A percentile compares a stretch with the other conserved stretches of the same genome.
Evolutionary conservation across 2,797 vertebrate species (phyloP).

Genomic region (Sebastes matsubarae): DNA sequence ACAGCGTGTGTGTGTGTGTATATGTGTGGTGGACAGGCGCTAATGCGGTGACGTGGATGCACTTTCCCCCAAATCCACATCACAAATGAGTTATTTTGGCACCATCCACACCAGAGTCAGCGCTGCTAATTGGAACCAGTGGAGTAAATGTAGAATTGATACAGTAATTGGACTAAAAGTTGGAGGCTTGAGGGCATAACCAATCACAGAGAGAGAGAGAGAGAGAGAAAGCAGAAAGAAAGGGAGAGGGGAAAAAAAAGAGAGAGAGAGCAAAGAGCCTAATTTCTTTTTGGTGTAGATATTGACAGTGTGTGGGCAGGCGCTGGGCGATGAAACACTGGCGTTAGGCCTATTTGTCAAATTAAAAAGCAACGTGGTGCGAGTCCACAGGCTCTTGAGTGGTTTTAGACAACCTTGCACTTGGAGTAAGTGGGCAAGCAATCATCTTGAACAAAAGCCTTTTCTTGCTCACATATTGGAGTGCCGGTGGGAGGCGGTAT

Average conservation of each 20-base stretch:
- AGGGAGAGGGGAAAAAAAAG: background rate
- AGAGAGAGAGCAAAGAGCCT: slow-evolving; percentile 19
- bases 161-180: slow-evolving; percentile 72
- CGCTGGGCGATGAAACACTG: slow-evolving; percentile 58
- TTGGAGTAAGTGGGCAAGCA: slow-evolving; percentile 60
- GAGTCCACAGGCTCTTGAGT: slow-evolving; percentile 65
- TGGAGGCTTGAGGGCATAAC: slow-evolving; percentile 50
- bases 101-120: slow-evolving; percentile 42
- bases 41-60: slow-evolving; percentile 19
- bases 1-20: background rate
- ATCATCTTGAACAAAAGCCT: slow-evolving; percentile 63
- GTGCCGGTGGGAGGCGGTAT: slow-evolving; percentile 17
- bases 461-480: slow-evolving; percentile 40
- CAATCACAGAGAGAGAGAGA: slow-evolving; percentile 26
- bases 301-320: slow-evolving; percentile 70
- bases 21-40: background rate
- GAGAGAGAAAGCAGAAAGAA: background rate
- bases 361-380: slow-evolving; percentile 68
- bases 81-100: slow-evolving; percentile 63
- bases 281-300: slow-evolving; percentile 61
- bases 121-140: slow-evolving; percentile 69
- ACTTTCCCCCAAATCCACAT: slow-evolving; percentile 43
- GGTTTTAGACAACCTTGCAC: slow-evolving; percentile 60
- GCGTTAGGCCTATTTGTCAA: slow-evolving; percentile 72
- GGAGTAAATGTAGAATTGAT: slow-evolving; percentile 61